Evolutionary conservation across 1,140 invertebrate genomes (phyloP).

Genomic region (Propsilocerus akamusi): DNA sequence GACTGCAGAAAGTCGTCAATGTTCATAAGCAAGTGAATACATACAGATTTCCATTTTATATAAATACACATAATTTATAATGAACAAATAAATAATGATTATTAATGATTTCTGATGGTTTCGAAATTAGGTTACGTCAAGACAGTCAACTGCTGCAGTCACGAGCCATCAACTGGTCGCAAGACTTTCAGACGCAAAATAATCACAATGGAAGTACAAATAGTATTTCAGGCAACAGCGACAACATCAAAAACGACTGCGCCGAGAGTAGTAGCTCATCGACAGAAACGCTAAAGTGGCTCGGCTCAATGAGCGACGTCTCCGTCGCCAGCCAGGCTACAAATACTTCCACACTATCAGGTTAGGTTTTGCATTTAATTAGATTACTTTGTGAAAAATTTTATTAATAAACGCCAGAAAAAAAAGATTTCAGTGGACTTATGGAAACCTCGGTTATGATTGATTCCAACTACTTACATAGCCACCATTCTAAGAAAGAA

Average conservation of each 20-base stretch:
- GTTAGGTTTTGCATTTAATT: slow-evolving; percentile 18
- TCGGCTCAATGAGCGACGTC: slow-evolving; percentile 57
- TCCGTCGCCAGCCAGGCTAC: slow-evolving; percentile 37
- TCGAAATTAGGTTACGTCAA: slow-evolving; percentile 24
- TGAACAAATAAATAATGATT: no score
- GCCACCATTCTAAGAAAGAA: no score
- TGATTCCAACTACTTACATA: no score
- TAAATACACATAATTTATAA: no score
- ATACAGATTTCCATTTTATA: no score
- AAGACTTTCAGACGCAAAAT: slow-evolving; percentile 16
- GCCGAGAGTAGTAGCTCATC: slow-evolving; percentile 51
- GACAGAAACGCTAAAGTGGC: slow-evolving; percentile 67
- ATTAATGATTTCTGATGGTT: no score
- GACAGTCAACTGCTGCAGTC: slow-evolving; percentile 21
- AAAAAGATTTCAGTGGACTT: no score
- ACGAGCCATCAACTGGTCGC: slow-evolving; percentile 31
- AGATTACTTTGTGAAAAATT: no score
- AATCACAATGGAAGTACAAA: slow-evolving; percentile 14
- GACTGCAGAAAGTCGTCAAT: no score
- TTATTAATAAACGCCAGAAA: no score
- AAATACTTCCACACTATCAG: slow-evolving; percentile 20
- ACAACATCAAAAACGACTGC: slow-evolving; percentile 16
- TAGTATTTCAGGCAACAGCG: slow-evolving; percentile 7
- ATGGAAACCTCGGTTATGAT: no score
- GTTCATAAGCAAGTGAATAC: no score